A percentile compares a stretch with the other conserved stretches of the same genome.
These are phyloP conservation scores for Aldrovandia affinis DNA, from an alignment of 2,797 vertebrate species.

Conservation along the genomic window DNA sequence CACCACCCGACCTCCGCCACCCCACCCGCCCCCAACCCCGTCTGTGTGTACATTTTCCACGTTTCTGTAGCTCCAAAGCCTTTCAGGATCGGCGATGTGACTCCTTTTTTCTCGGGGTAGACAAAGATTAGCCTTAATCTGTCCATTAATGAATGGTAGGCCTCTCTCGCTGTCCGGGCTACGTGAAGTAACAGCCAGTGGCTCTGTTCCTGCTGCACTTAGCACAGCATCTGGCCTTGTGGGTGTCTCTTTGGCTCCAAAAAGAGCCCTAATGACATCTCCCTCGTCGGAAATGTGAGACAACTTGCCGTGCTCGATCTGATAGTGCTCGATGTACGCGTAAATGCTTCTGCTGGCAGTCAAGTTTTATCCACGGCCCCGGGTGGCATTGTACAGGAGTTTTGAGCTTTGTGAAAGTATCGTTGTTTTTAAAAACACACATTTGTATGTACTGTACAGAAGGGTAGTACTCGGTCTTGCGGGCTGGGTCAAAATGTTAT, in stretches of 20 bases:
- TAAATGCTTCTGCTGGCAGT: background rate
- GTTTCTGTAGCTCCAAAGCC: constrained; percentile 20
- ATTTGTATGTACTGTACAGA: background rate
- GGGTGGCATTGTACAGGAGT: background rate
- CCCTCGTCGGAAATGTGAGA: constrained; percentile 32
- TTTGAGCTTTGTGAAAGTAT: background rate
- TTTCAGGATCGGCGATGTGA: constrained; percentile 27
- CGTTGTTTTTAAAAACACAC: background rate
- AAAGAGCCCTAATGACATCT: constrained; percentile 28
- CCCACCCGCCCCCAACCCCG: background rate
- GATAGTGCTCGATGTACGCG: constrained; percentile 8
- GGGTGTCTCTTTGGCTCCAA: constrained; percentile 27
- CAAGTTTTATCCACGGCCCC: background rate
- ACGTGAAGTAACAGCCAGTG: constrained; percentile 28
- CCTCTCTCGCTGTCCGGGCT: background rate
- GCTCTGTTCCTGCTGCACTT: constrained; percentile 25
- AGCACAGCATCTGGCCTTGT: constrained; percentile 24
- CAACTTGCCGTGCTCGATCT: background rate
- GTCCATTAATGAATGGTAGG: constrained; percentile 37
- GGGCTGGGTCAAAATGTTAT: no score
- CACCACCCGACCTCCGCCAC: background rate
- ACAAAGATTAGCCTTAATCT: constrained; percentile 42
- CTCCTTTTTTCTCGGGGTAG: constrained; percentile 23
- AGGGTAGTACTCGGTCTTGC: no score
- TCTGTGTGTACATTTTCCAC: constrained; percentile 19